Percentiles rank a stretch among this genome's conserved stretches.
These are phyloP conservation scores for Tachina fera DNA, from an alignment of 2,888 invertebrate species.

Conservation along the genomic window DNA sequence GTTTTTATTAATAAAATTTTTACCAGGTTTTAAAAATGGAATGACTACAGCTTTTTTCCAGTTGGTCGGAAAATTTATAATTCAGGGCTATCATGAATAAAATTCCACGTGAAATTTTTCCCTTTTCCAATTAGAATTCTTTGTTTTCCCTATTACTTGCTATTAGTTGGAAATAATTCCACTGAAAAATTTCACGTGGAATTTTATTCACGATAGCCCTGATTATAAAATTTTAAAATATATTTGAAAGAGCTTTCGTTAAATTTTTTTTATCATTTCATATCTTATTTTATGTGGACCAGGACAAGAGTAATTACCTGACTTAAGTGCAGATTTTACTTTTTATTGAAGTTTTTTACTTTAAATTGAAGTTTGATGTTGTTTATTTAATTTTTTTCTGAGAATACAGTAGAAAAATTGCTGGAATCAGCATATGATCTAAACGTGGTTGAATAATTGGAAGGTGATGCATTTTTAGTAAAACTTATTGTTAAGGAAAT, in stretches of 20 bases:
- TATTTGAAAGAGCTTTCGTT: constrained; percentile 31
- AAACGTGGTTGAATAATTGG: constrained; percentile 20
- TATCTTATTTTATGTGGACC: constrained; percentile 47
- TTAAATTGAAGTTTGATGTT: constrained; percentile 13
- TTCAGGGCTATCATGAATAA: too few relatives aligned
- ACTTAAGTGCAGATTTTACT: constrained; percentile 36
- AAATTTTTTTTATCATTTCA: constrained; percentile 43
- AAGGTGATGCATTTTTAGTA: constrained; percentile 41
- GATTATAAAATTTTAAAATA: constrained; percentile 31
- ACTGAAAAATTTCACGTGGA: too few relatives aligned
- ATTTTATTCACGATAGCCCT: too few relatives aligned
- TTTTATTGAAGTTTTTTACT: constrained; percentile 23
- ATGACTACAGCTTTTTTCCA: constrained; percentile 44
- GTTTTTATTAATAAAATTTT: constrained; percentile 20
- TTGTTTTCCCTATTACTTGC: too few relatives aligned
- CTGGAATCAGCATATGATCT: not conserved
- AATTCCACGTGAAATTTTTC: too few relatives aligned
- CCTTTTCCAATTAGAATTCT: too few relatives aligned
- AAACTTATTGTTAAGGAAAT: not conserved
- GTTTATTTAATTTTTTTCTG: constrained; percentile 22
- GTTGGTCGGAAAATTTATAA: constrained; percentile 26
- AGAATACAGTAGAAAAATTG: not conserved
- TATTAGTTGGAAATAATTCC: too few relatives aligned
- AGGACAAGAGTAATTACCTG: constrained; percentile 20
- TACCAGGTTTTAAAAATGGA: constrained; percentile 40